Evolutionary conservation across 2,113 vertebrate species (phyloP).

Genomic region (Saccopteryx bilineata): DNA sequence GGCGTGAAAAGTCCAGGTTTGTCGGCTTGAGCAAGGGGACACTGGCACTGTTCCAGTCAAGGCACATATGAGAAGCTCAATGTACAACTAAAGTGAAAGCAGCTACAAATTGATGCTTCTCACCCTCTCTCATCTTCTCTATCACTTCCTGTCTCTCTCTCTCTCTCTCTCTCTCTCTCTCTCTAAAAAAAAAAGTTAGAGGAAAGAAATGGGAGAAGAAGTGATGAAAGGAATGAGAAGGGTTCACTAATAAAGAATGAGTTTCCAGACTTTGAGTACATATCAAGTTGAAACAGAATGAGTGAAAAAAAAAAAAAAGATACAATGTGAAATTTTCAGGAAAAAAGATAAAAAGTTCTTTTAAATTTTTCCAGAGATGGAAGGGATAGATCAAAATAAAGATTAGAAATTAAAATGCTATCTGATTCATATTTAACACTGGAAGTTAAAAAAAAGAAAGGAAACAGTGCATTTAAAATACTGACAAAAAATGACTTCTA

Average conservation of each 20-base stretch:
- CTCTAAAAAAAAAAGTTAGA: constrained; percentile 42
- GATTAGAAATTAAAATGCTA: background rate
- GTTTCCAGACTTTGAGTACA: background rate
- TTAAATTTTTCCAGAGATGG: background rate
- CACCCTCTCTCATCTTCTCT: too few species aligned
- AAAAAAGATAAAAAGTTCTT: background rate
- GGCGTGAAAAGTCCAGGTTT: too few species aligned
- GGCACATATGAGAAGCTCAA: too few species aligned
- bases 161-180: too few species aligned
- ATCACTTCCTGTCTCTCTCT: too few species aligned
- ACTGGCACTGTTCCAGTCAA: too few species aligned
- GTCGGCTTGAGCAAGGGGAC: too few species aligned
- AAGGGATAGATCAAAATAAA: constrained; percentile 19
- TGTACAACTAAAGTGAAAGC: too few species aligned
- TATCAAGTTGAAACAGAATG: background rate
- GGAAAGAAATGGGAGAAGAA: background rate
- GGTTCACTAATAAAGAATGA: background rate
- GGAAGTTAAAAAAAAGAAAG: constrained; percentile 9
- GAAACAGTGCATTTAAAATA: background rate
- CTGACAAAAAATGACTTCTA: background rate
- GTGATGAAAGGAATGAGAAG: constrained; percentile 7
- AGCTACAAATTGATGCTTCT: too few species aligned
- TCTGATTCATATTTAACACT: background rate
- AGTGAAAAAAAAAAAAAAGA: background rate
- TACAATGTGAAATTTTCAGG: background rate